Percentiles rank a stretch among this genome's conserved stretches.
phyloP scores from a whole-genome alignment of 1,140 invertebrate genomes.

The Grapholita molesta region DNA sequence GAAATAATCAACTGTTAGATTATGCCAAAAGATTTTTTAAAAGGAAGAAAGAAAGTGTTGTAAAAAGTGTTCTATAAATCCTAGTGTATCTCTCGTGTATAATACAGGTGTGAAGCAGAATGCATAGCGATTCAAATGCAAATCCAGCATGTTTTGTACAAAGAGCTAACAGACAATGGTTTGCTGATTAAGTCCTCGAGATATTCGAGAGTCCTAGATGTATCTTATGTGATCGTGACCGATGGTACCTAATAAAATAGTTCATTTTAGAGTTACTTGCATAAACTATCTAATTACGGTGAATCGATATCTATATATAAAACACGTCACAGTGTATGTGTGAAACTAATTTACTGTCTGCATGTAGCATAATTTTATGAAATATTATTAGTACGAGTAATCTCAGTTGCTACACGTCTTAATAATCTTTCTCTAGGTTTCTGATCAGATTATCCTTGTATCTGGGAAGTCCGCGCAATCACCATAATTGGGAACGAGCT shows the following conservation, averaged over 20 bases:
- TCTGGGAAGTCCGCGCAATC: background rate
- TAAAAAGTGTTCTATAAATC: background rate
- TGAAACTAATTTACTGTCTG: too few relatives aligned
- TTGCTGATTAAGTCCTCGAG: background rate
- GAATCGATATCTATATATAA: too few relatives aligned
- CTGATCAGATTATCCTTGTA: background rate
- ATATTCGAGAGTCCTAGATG: too few relatives aligned
- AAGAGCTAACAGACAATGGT: background rate
- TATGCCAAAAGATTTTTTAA: background rate
- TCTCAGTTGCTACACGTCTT: background rate
- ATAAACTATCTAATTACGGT: too few relatives aligned
- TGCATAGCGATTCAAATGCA: background rate
- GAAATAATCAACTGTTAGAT: background rate
- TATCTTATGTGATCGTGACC: too few relatives aligned
- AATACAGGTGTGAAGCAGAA: background rate
- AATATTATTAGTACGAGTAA: background rate
- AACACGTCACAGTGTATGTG: too few relatives aligned
- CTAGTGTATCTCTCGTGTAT: background rate
- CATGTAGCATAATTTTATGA: background rate
- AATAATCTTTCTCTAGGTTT: background rate
- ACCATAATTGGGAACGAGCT: background rate
- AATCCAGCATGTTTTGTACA: background rate
- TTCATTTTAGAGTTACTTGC: too few relatives aligned
- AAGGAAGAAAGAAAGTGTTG: background rate
- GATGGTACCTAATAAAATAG: too few relatives aligned